Conservation (phyloP, 2,888 invertebrate species). For the Saturnia japonica region DNA sequence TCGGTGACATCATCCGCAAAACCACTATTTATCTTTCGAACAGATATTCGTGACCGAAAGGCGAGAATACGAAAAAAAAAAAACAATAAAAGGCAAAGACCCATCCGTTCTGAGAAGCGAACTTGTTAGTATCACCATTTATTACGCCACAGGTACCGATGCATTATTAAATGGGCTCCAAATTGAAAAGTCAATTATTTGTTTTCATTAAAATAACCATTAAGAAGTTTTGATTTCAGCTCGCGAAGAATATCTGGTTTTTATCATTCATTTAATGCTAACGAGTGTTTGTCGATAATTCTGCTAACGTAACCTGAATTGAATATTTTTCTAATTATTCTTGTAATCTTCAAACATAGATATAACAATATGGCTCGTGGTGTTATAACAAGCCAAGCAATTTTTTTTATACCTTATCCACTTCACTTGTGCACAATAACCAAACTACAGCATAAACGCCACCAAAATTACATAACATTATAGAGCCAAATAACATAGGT, state of each 20-base stretch:
- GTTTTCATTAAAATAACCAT: constrained; percentile 20
- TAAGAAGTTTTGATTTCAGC: constrained; percentile 11
- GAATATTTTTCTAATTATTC: too few relatives aligned
- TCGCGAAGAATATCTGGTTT: background rate
- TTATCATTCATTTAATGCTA: background rate
- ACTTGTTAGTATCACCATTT: constrained; percentile 75
- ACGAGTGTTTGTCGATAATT: too few relatives aligned
- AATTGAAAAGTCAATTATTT: constrained; percentile 44
- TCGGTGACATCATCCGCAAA: constrained; percentile 58
- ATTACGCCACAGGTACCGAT: constrained; percentile 65
- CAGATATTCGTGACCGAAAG: constrained; percentile 67
- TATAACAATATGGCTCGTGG: too few relatives aligned
- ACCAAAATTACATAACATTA: too few relatives aligned
- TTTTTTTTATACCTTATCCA: too few relatives aligned
- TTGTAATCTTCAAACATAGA: too few relatives aligned
- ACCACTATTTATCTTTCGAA: constrained; percentile 68
- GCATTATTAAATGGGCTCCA: constrained; percentile 42
- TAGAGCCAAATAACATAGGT: too few relatives aligned
- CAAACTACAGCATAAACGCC: too few relatives aligned
- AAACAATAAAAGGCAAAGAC: constrained; percentile 45
- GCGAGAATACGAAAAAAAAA: constrained; percentile 49
- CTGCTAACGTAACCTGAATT: too few relatives aligned
- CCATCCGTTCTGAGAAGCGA: constrained; percentile 67
- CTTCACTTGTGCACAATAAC: too few relatives aligned
- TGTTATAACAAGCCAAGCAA: too few relatives aligned